phyloP scores from a whole-genome alignment of 2,797 vertebrate genomes.

The Eremophila alpestris region DNA sequence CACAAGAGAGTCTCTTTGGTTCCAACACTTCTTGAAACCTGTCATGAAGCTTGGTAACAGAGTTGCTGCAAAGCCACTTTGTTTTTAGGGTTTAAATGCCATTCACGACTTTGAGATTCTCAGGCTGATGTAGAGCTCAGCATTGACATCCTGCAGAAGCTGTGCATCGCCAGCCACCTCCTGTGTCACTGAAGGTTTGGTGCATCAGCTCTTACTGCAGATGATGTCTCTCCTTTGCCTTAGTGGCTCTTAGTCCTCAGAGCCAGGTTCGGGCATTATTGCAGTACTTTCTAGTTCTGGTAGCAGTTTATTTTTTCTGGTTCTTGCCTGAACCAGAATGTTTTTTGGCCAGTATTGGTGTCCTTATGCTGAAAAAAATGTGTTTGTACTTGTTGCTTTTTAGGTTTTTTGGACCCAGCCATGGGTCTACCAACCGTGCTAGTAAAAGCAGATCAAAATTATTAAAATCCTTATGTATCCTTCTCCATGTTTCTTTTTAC shows the following conservation, averaged over 20 bases:
- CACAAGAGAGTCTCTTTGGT: not conserved
- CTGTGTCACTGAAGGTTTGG: not conserved
- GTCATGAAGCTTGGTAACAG: not conserved
- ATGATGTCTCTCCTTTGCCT: fast-evolving
- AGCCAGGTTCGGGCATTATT: not conserved
- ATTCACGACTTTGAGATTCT: not conserved
- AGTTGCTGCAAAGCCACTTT: not conserved
- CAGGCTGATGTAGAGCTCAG: fast-evolving
- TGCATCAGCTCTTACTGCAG: not conserved
- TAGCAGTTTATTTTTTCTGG: not conserved
- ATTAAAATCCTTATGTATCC: not conserved
- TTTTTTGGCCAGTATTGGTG: not conserved
- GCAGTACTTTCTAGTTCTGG: not conserved
- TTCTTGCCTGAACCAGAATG: not conserved
- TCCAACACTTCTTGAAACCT: not conserved
- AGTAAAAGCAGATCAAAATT: not conserved
- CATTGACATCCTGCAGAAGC: fast-evolving
- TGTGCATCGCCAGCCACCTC: not conserved
- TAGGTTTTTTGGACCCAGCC: not conserved
- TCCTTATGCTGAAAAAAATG: not conserved
- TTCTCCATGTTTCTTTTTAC: not conserved
- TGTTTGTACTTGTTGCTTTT: not conserved
- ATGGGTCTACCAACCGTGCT: not conserved
- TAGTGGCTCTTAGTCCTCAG: not conserved
- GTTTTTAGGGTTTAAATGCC: not conserved